phyloP scores from a whole-genome alignment of 2,113 vertebrate genomes.

The Rana temporaria region DNA sequence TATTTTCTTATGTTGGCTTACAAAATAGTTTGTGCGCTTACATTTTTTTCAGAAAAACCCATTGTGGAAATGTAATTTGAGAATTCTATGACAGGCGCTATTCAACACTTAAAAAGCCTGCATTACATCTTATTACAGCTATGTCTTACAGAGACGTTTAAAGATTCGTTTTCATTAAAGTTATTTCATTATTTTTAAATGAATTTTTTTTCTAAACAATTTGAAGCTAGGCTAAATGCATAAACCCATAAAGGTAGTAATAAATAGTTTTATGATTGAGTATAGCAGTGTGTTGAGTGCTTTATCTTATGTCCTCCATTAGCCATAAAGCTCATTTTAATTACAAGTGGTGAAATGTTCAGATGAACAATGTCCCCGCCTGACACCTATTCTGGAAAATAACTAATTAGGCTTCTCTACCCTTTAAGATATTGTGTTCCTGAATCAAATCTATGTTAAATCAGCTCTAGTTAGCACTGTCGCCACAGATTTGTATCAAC shows the following conservation, averaged over 20 bases:
- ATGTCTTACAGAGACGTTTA: slow-evolving; percentile 32
- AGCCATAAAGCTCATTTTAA: slow-evolving; percentile 54
- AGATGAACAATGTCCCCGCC: slow-evolving; percentile 43
- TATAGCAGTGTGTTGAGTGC: slow-evolving; percentile 26
- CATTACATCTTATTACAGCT: neutral
- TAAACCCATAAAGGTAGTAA: slow-evolving; percentile 45
- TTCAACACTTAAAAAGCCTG: neutral
- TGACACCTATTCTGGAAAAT: slow-evolving; percentile 44
- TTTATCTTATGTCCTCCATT: slow-evolving; percentile 48
- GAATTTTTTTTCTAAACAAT: slow-evolving; percentile 17
- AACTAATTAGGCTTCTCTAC: slow-evolving; percentile 36
- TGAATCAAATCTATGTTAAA: slow-evolving; percentile 35
- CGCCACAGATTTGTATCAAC: slow-evolving; percentile 30
- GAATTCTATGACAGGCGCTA: neutral
- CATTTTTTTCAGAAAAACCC: no score
- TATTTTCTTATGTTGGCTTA: no score
- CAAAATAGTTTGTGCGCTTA: no score
- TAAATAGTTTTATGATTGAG: slow-evolving; percentile 55
- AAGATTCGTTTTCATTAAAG: slow-evolving; percentile 19
- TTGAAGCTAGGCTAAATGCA: slow-evolving; percentile 31
- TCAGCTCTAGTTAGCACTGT: neutral
- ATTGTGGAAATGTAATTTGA: no score
- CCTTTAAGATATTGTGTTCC: slow-evolving; percentile 31
- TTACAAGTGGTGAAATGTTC: slow-evolving; percentile 51
- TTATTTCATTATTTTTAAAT: slow-evolving; percentile 39